These are phyloP conservation scores for Cosmia pyralina DNA, from an alignment of 2,888 invertebrate species.

Conservation along the genomic window DNA sequence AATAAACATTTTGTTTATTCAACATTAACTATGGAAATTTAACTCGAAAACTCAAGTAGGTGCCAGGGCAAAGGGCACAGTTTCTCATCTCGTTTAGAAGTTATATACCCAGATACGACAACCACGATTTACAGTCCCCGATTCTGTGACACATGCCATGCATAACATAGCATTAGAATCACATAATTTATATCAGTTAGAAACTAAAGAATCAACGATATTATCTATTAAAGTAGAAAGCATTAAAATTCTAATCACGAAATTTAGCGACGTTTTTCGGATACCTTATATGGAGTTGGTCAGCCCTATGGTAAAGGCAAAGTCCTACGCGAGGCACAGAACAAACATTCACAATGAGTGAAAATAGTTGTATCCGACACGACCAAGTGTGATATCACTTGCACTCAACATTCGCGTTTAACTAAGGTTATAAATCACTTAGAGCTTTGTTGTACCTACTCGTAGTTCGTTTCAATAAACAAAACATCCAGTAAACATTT, in stretches of 20 bases:
- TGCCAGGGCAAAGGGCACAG: conserved; percentile 44
- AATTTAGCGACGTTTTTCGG: conserved; percentile 40
- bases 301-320: conserved; percentile 78
- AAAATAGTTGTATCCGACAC: conserved; percentile 83
- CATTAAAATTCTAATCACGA: conserved; percentile 52
- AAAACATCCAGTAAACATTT: conserved; percentile 26
- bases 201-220: conserved; percentile 38
- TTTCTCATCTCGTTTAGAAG: conserved; percentile 23
- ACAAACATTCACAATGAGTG: conserved; percentile 79
- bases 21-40: conserved; percentile 20
- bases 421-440: conserved; percentile 42
- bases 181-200: conserved; percentile 22
- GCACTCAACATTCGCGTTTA: conserved; percentile 28
- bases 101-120: conserved; percentile 30
- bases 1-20: conserved; percentile 18
- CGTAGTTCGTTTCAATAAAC: conserved; percentile 15
- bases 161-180: conserved; percentile 28
- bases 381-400: conserved; percentile 69
- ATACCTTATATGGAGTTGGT: conserved; percentile 15
- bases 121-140: conserved; percentile 35
- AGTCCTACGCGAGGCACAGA: conserved; percentile 80
- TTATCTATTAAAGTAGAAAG: conserved; percentile 32
- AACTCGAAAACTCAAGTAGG: conserved; percentile 26
- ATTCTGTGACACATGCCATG: conserved; percentile 30
- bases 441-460: conserved; percentile 38